Evolutionary conservation across 2,888 invertebrate genomes (phyloP).

Genomic region (Fragum whitleyi): DNA sequence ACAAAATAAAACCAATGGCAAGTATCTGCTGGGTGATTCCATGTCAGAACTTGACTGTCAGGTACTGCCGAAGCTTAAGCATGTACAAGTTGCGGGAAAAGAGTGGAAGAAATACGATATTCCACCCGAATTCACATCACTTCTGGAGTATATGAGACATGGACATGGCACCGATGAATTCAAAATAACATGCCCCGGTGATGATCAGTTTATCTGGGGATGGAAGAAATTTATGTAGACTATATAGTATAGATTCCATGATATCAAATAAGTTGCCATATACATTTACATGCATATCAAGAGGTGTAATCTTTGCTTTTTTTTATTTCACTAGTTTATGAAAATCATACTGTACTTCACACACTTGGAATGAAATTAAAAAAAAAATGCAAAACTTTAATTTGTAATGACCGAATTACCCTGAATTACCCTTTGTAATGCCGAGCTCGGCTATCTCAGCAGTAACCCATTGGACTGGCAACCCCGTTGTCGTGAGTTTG

Average conservation of each 20-base stretch:
- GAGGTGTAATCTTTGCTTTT: too few species aligned
- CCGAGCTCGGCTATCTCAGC: too few species aligned
- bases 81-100: slow-evolving; percentile 69
- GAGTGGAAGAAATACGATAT: slow-evolving; percentile 65
- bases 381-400: too few species aligned
- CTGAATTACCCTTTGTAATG: too few species aligned
- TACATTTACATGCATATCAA: too few species aligned
- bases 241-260: neutral
- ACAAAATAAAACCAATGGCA: slow-evolving; percentile 23
- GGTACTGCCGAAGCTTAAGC: slow-evolving; percentile 69
- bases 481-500: too few species aligned
- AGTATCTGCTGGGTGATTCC: slow-evolving; percentile 58
- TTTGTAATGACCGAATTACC: too few species aligned
- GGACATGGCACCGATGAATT: slow-evolving; percentile 59
- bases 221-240: slow-evolving; percentile 59
- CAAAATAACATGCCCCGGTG: slow-evolving; percentile 60
- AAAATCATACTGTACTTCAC: too few species aligned
- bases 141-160: slow-evolving; percentile 60
- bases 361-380: too few species aligned
- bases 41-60: slow-evolving; percentile 71
- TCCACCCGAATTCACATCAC: slow-evolving; percentile 57
- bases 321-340: too few species aligned
- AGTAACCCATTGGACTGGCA: too few species aligned
- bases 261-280: neutral
- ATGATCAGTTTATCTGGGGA: slow-evolving; percentile 71